These are phyloP conservation scores for Lepidocyrtinus sp. DNA, from an alignment of 2,888 invertebrate species.

Conservation along the genomic window DNA sequence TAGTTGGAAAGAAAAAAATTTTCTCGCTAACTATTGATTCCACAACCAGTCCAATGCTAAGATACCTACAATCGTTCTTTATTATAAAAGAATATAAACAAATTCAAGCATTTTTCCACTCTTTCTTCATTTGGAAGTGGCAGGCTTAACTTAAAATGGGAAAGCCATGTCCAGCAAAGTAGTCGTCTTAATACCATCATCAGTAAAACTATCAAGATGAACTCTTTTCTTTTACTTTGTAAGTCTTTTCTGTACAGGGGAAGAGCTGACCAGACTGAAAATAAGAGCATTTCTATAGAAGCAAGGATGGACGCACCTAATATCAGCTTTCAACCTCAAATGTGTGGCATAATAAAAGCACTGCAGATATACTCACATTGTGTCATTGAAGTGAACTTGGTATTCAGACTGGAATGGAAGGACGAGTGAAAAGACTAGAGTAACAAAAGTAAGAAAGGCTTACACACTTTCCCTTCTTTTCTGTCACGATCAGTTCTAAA, in stretches of 20 bases:
- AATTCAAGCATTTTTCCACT: slow-evolving; percentile 6
- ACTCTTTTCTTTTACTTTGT: slow-evolving; percentile 4
- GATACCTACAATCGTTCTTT: too few species aligned
- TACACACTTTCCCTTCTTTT: slow-evolving; percentile 26
- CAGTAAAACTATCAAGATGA: neutral
- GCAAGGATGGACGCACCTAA: neutral
- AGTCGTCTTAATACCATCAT: neutral
- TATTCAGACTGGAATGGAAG: slow-evolving; percentile 12
- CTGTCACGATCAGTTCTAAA: slow-evolving; percentile 52
- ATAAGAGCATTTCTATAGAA: neutral
- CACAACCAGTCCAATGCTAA: too few species aligned
- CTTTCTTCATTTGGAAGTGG: too few species aligned
- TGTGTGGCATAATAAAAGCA: slow-evolving; percentile 27
- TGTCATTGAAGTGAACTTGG: slow-evolving; percentile 18
- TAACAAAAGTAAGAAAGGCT: slow-evolving; percentile 34
- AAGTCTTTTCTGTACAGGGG: too few species aligned
- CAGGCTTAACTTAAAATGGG: too few species aligned
- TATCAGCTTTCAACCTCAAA: slow-evolving; percentile 16
- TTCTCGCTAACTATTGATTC: too few species aligned
- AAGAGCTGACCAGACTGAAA: slow-evolving; percentile 49
- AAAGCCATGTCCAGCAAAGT: too few species aligned
- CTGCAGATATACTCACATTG: slow-evolving; percentile 13
- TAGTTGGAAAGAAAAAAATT: too few species aligned
- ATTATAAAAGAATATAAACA: too few species aligned
- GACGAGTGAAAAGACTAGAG: slow-evolving; percentile 38